Conservation (phyloP, 2,797 vertebrate genomes). For the Tenualosa ilisha region DNA sequence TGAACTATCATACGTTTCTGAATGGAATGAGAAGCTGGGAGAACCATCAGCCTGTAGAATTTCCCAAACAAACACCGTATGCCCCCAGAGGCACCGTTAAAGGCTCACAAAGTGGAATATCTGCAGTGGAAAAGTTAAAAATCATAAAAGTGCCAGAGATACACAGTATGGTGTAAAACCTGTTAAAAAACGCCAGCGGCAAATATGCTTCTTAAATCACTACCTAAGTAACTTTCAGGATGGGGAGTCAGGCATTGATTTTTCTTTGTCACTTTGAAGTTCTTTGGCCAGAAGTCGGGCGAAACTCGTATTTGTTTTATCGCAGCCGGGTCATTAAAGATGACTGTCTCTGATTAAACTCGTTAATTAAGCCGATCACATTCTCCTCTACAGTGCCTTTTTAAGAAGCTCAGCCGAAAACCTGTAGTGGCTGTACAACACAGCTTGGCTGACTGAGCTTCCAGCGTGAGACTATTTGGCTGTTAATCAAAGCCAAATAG, state of each 20-base stretch:
- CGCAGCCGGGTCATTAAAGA: neutral
- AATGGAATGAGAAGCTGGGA: neutral
- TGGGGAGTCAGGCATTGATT: neutral
- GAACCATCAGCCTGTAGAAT: neutral
- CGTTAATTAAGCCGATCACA: neutral
- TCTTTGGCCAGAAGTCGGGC: neutral
- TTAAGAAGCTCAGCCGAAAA: neutral
- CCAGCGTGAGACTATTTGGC: neutral
- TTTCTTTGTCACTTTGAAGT: neutral
- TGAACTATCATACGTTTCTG: neutral
- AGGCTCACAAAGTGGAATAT: neutral
- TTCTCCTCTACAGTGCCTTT: neutral
- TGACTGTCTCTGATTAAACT: neutral
- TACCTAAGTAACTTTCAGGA: neutral
- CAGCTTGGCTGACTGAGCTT: neutral
- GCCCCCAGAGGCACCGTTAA: neutral
- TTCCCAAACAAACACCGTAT: neutral
- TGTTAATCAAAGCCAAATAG: neutral
- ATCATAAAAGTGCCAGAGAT: neutral
- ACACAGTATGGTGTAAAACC: neutral
- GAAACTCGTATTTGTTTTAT: neutral
- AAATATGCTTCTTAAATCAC: neutral
- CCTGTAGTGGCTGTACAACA: neutral
- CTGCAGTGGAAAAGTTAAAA: neutral
- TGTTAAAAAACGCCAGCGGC: neutral